These are phyloP conservation scores for Clostera curtula DNA, from an alignment of 2,888 invertebrate species.

Conservation along the genomic window DNA sequence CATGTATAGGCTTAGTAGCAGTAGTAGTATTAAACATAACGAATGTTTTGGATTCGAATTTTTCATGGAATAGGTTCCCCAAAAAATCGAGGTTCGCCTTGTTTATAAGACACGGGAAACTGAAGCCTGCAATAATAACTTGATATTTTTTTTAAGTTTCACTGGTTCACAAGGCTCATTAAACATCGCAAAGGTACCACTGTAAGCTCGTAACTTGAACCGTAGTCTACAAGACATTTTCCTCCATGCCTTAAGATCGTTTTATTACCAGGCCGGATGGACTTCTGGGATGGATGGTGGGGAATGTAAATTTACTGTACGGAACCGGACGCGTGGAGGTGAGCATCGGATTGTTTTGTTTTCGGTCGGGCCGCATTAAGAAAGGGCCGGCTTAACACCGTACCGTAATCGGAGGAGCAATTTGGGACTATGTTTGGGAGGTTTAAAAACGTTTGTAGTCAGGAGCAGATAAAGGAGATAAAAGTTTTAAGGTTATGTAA, in stretches of 20 bases:
- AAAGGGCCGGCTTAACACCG: conserved; percentile 37
- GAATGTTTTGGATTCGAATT: no score
- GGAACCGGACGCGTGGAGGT: conserved; percentile 69
- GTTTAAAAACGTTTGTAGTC: no score
- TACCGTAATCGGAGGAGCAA: conserved; percentile 13
- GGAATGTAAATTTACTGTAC: conserved; percentile 72
- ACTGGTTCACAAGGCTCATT: neutral
- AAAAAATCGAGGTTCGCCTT: no score
- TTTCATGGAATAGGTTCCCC: no score
- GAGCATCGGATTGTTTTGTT: conserved; percentile 72
- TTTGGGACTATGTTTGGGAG: no score
- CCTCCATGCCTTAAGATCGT: conserved; percentile 68
- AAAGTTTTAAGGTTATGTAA: no score
- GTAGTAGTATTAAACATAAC: no score
- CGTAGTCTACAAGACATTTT: conserved; percentile 55
- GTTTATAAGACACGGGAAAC: no score
- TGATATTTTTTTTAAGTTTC: neutral
- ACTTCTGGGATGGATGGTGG: conserved; percentile 70
- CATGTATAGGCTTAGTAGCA: no score
- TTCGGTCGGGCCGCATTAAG: conserved; percentile 60
- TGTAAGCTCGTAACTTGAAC: conserved; percentile 17
- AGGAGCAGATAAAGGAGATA: no score
- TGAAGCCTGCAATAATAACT: no score
- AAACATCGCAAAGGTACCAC: conserved; percentile 15
- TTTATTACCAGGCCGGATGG: conserved; percentile 72